A percentile compares a stretch with the other conserved stretches of the same genome.
Evolutionary conservation across 1,140 invertebrate genomes (phyloP).

Genomic region (Cephus cinctus): DNA sequence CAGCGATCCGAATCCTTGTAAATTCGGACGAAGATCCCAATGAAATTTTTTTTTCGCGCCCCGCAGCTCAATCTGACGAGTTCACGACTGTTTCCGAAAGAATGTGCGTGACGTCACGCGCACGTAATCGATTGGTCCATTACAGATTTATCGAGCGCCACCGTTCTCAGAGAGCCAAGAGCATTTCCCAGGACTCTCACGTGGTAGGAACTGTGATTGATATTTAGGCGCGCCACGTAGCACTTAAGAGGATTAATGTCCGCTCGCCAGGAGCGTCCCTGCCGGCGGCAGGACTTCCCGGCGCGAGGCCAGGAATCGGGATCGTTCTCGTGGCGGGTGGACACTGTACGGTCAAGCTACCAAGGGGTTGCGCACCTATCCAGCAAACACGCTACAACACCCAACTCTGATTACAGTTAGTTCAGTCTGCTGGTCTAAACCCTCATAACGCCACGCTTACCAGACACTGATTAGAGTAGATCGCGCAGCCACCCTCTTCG

Average conservation of each 20-base stretch:
- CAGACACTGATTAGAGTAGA: no score
- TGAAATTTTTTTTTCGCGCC: no score
- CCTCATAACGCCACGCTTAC: constrained; percentile 43
- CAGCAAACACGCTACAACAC: constrained; percentile 26
- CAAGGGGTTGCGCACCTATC: constrained; percentile 20
- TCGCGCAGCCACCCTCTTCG: no score
- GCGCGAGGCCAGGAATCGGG: neutral
- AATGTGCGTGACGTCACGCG: no score
- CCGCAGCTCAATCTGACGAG: no score
- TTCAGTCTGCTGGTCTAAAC: constrained; percentile 48
- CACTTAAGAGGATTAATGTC: constrained; percentile 53
- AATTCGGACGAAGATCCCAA: no score
- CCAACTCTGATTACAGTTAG: constrained; percentile 51
- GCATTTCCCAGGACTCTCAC: no score
- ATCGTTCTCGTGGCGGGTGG: constrained; percentile 28
- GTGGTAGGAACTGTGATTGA: constrained; percentile 48
- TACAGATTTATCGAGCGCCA: no score
- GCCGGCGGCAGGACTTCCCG: constrained; percentile 11
- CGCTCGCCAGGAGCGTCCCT: constrained; percentile 29
- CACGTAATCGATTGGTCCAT: no score
- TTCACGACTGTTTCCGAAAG: no score
- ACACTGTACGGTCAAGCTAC: constrained; percentile 11
- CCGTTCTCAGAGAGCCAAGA: no score
- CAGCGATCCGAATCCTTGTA: no score
- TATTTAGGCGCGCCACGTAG: constrained; percentile 49